These are phyloP conservation scores for Arenaria interpres DNA, from an alignment of 2,113 vertebrate genomes.

Conservation along the genomic window DNA sequence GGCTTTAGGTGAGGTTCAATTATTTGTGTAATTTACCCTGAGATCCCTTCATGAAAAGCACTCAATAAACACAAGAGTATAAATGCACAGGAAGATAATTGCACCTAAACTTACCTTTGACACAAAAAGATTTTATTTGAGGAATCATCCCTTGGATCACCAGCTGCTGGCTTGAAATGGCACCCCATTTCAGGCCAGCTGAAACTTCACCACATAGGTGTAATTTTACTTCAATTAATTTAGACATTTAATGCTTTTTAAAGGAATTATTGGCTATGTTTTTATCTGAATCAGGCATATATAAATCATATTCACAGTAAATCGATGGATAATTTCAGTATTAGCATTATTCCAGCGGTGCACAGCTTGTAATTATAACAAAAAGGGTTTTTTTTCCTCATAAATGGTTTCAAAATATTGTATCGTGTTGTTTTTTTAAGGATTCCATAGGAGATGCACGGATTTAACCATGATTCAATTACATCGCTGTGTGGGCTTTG, in stretches of 20 bases:
- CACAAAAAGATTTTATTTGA: not conserved
- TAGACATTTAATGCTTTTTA: conserved; percentile 12
- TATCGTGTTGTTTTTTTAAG: not conserved
- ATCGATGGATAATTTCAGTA: conserved; percentile 36
- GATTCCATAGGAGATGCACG: conserved; percentile 32
- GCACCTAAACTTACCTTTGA: not conserved
- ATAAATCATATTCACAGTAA: conserved; percentile 7
- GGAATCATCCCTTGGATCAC: not conserved
- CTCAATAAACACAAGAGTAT: not conserved
- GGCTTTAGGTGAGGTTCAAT: not conserved
- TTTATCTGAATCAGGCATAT: conserved; percentile 36
- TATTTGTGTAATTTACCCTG: not conserved
- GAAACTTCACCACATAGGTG: not conserved
- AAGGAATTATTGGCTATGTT: conserved; percentile 33
- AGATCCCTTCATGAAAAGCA: not conserved
- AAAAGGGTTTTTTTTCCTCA: not conserved
- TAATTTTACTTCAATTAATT: conserved; percentile 54
- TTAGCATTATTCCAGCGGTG: conserved; percentile 19
- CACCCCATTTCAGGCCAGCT: not conserved
- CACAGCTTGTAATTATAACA: conserved; percentile 26
- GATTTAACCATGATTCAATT: conserved; percentile 53
- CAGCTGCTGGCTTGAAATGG: not conserved
- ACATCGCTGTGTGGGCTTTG: not conserved
- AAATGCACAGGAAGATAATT: not conserved
- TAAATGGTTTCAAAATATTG: conserved; percentile 30